Evolutionary conservation across 2,888 invertebrate species (phyloP).

Genomic region (Cantharis nigra): DNA sequence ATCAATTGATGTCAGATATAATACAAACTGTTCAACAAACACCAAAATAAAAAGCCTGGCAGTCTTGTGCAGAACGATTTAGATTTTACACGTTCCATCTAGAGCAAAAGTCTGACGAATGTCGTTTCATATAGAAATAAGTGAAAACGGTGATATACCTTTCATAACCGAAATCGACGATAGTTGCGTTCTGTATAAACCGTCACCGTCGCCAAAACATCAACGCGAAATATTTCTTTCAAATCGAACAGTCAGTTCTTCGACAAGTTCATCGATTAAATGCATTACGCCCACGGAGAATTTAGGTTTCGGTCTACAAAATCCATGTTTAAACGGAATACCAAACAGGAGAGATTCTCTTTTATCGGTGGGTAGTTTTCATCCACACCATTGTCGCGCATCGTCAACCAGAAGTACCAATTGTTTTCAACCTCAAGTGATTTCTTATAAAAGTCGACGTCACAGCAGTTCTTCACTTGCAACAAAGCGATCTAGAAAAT

Average conservation of each 20-base stretch:
- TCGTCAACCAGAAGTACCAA: constrained; percentile 12
- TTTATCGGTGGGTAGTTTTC: constrained; percentile 5
- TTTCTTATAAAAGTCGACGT: constrained; percentile 5
- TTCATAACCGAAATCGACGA: constrained; percentile 10
- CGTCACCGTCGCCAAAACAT: not conserved
- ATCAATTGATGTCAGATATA: constrained; percentile 20
- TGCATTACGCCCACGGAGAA: not conserved
- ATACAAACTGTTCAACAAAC: constrained; percentile 19
- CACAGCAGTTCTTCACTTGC: not conserved
- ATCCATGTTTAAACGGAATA: not conserved
- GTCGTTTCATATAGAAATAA: constrained; percentile 11
- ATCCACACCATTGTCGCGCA: not conserved
- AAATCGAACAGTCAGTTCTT: constrained; percentile 5
- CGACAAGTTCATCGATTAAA: constrained; percentile 13
- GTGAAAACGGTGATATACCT: constrained; percentile 13
- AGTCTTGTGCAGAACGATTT: constrained; percentile 4
- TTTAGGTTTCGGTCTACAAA: not conserved
- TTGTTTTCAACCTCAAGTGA: not conserved
- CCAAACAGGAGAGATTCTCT: constrained; percentile 3
- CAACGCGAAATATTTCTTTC: constrained; percentile 5
- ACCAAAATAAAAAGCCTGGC: constrained; percentile 5
- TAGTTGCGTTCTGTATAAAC: not conserved
- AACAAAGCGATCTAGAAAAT: not conserved
- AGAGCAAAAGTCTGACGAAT: not conserved
- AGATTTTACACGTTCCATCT: constrained; percentile 7